Percentiles rank a stretch among this genome's conserved stretches.
Conservation (phyloP, 2,113 vertebrate species). For the Cephalopholis sonnerati region DNA sequence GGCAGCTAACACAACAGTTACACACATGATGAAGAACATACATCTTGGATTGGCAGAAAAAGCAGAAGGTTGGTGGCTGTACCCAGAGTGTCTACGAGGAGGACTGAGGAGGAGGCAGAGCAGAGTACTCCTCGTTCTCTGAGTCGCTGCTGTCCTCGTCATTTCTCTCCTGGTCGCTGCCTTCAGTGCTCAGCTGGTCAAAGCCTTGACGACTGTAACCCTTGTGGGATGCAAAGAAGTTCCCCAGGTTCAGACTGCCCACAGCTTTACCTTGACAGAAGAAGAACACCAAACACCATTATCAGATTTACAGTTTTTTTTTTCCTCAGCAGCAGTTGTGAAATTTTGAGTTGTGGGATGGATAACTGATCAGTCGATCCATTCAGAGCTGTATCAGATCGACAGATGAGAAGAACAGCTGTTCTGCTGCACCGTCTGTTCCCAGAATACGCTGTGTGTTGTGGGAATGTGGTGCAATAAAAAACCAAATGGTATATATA, state of each 20-base stretch:
- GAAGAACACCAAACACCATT: not conserved
- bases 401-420: too few relatives aligned
- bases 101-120: constrained; percentile 77
- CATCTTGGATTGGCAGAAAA: constrained; percentile 70
- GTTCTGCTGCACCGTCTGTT: too few relatives aligned
- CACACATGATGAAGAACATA: constrained; percentile 88
- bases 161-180: constrained; percentile 96
- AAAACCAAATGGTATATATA: too few relatives aligned
- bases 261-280: constrained; percentile 87
- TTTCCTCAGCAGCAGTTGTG: too few relatives aligned
- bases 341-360: too few relatives aligned
- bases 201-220: constrained; percentile 96
- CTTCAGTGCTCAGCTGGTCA: constrained; percentile 96
- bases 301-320: not conserved
- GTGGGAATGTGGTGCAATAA: too few relatives aligned
- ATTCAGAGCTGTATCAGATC: too few relatives aligned
- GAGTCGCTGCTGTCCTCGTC: constrained; percentile 94
- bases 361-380: too few relatives aligned
- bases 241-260: constrained; percentile 93
- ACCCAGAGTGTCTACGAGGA: constrained; percentile 54
- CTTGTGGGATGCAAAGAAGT: constrained; percentile 94
- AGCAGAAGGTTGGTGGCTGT: constrained; percentile 79
- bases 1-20: constrained; percentile 90
- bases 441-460: too few relatives aligned
- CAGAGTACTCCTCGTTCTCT: constrained; percentile 92